These are phyloP conservation scores for Nephrotoma guestfalica DNA, from an alignment of 2,888 invertebrate species.

Conservation along the genomic window DNA sequence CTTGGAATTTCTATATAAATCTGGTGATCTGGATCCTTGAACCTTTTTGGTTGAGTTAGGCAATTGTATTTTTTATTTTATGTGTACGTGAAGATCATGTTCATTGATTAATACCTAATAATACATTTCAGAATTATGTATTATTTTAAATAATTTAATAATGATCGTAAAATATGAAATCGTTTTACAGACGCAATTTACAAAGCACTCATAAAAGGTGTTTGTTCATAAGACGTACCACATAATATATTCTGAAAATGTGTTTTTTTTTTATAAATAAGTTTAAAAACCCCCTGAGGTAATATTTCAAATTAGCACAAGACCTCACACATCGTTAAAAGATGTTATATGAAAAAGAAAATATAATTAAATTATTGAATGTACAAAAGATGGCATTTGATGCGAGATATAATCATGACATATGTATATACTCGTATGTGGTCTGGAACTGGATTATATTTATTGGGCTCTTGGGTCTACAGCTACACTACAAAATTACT, in stretches of 20 bases:
- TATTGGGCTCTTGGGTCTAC: background rate
- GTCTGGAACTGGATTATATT: background rate
- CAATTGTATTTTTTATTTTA: background rate
- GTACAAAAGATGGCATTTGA: background rate
- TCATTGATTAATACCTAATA: background rate
- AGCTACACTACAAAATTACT: background rate
- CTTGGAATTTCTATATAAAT: background rate
- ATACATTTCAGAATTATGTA: no score
- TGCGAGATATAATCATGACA: background rate
- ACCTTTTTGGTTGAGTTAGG: background rate
- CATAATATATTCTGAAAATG: background rate
- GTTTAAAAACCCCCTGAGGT: background rate
- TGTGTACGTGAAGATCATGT: background rate
- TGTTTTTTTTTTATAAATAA: background rate
- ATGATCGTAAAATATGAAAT: no score
- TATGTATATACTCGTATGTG: background rate
- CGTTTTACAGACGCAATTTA: background rate
- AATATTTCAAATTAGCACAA: conserved; percentile 2
- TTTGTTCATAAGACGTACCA: background rate
- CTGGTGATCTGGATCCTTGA: background rate
- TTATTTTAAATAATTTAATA: background rate
- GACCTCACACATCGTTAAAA: conserved; percentile 2
- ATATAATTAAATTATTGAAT: background rate
- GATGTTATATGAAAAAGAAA: background rate
- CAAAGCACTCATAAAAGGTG: background rate